A percentile compares a stretch with the other conserved stretches of the same genome.
These are phyloP conservation scores for Alligator mississippiensis DNA, from an alignment of 2,113 vertebrate species.

Conservation along the genomic window DNA sequence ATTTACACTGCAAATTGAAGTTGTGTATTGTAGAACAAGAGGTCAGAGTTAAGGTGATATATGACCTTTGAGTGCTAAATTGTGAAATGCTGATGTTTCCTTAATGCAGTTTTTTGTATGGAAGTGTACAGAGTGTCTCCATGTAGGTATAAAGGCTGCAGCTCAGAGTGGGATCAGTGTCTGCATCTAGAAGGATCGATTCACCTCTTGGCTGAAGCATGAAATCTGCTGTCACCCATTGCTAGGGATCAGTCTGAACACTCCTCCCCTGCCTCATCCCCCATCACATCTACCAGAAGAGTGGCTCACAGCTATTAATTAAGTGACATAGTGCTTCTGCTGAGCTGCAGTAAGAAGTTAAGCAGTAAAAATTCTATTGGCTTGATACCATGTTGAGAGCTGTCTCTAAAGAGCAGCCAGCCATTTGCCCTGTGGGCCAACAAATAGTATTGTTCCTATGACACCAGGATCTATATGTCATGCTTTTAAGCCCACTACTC, in stretches of 20 bases:
- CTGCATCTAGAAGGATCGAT: rapidly evolving
- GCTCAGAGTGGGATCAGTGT: not conserved
- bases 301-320: not conserved
- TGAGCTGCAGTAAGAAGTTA: not conserved
- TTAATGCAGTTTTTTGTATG: rapidly evolving
- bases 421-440: not conserved
- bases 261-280: too few species aligned
- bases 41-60: not conserved
- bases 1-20: not conserved
- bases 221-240: not conserved
- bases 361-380: rapidly evolving
- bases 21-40: not conserved
- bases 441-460: not conserved
- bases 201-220: not conserved
- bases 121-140: rapidly evolving
- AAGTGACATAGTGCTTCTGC: not conserved
- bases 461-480: not conserved
- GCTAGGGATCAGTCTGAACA: not conserved
- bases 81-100: not conserved
- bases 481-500: constrained; percentile 57
- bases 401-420: not conserved
- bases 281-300: not conserved
- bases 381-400: not conserved
- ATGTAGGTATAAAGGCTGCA: rapidly evolving
- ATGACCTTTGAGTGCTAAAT: not conserved